phyloP scores from a whole-genome alignment of 2,888 invertebrate genomes.

The Anticlea derivata region DNA sequence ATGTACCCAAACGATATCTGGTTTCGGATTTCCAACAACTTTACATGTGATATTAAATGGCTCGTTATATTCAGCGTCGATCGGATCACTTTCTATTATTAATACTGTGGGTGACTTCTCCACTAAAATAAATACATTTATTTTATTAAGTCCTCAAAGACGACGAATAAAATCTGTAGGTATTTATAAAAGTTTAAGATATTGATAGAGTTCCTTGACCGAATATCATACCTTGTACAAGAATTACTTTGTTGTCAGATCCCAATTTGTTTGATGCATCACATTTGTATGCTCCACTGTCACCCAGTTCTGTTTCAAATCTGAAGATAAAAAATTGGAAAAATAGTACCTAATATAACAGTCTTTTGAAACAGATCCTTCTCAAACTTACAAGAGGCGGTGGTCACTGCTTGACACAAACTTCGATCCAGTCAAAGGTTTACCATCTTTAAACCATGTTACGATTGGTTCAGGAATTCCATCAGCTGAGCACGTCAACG shows the following conservation, averaged over 20 bases:
- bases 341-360: neutral
- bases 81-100: neutral
- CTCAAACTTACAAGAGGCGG: conserved; percentile 9
- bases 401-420: conserved; percentile 11
- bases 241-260: neutral
- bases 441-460: conserved; percentile 9
- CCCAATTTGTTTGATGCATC: conserved; percentile 11
- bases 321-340: neutral
- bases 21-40: conserved; percentile 11
- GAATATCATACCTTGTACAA: conserved; percentile 5
- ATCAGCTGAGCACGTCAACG: conserved; percentile 5
- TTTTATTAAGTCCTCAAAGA: too few relatives aligned
- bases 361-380: too few relatives aligned
- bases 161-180: too few relatives aligned
- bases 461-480: conserved; percentile 15
- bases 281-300: conserved; percentile 18
- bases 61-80: conserved; percentile 11
- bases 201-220: too few relatives aligned
- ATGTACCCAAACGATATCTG: conserved; percentile 9
- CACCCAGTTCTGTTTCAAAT: conserved; percentile 9
- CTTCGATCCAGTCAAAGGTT: neutral
- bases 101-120: conserved; percentile 1
- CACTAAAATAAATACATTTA: conserved; percentile 10
- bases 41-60: conserved; percentile 11
- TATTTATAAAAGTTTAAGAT: too few relatives aligned